A percentile compares a stretch with the other conserved stretches of the same genome.
These are phyloP conservation scores for Hippocampus abdominalis DNA, from an alignment of 2,113 vertebrate species.

Conservation along the genomic window DNA sequence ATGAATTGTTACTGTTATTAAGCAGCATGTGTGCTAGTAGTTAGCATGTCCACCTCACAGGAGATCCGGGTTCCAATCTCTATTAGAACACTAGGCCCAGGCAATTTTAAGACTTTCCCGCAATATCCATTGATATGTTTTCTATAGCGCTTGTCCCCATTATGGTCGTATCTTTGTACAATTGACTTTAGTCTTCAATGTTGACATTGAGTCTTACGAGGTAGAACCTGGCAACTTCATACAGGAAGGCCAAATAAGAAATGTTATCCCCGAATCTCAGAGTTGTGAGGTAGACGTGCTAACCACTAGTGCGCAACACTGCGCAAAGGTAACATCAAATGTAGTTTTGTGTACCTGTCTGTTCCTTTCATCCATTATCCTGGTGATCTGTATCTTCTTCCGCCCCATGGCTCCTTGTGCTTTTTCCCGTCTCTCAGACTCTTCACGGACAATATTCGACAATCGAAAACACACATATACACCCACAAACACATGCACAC, in stretches of 20 bases:
- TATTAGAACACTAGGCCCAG: too few species aligned
- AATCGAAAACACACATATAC: conserved; percentile 59
- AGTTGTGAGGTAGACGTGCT: not conserved
- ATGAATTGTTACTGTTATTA: too few species aligned
- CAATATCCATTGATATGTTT: too few species aligned
- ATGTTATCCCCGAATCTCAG: not conserved
- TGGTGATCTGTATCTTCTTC: conserved; percentile 99
- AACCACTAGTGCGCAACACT: not conserved
- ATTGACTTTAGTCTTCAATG: too few species aligned
- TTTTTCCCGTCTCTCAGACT: conserved; percentile 76
- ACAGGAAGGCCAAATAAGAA: not conserved
- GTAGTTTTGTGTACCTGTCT: conserved; percentile 79
- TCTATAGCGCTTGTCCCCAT: too few species aligned
- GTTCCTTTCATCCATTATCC: conserved; percentile 99
- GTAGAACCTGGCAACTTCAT: not conserved
- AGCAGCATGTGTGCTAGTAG: too few species aligned
- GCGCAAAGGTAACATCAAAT: not conserved
- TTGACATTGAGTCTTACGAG: too few species aligned
- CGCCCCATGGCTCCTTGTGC: conserved; percentile 83
- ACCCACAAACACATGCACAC: conserved; percentile 5
- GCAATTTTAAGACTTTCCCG: too few species aligned
- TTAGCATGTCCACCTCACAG: too few species aligned
- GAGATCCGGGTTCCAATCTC: too few species aligned
- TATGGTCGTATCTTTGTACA: too few species aligned
- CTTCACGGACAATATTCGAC: conserved; percentile 77